Evolutionary conservation across 2,797 vertebrate genomes (phyloP).

Genomic region (Poecilia velifera): DNA sequence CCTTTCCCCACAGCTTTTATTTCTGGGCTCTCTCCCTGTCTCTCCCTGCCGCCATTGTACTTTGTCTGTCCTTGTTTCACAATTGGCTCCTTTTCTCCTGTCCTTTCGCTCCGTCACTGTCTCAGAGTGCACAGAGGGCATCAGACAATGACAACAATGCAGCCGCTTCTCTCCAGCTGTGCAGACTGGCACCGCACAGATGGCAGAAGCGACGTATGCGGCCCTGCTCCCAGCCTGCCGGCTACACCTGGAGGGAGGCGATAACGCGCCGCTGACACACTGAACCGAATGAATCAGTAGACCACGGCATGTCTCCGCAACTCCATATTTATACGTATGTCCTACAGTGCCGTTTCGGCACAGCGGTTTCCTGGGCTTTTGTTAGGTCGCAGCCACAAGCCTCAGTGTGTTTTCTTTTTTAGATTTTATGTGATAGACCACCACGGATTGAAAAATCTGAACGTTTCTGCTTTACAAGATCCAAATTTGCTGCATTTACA

Average conservation of each 20-base stretch:
- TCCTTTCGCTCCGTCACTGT: constrained; percentile 45
- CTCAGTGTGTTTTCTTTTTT: neutral
- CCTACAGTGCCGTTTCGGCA: neutral
- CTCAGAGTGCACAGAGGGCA: constrained; percentile 61
- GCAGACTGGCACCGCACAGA: constrained; percentile 63
- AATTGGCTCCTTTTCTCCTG: constrained; percentile 62
- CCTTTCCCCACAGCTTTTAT: constrained; percentile 43
- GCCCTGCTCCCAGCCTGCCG: constrained; percentile 23
- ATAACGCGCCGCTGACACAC: constrained; percentile 34
- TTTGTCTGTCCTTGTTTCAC: constrained; percentile 59
- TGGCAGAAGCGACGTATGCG: constrained; percentile 27
- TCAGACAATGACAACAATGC: constrained; percentile 65
- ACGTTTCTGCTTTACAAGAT: neutral
- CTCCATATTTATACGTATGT: constrained; percentile 6
- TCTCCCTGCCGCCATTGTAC: constrained; percentile 69
- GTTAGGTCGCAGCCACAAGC: neutral
- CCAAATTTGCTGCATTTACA: neutral
- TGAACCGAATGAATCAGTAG: constrained; percentile 35
- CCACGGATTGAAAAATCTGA: neutral
- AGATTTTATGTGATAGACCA: neutral
- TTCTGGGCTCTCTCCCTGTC: constrained; percentile 47
- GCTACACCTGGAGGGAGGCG: constrained; percentile 59
- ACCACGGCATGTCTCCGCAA: neutral
- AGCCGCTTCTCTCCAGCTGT: constrained; percentile 57
- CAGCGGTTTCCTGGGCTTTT: neutral